Base-by-base conservation (phyloP, 92 coral and sea anemone genomes). In the Epizoanthus stellaris region DNA sequence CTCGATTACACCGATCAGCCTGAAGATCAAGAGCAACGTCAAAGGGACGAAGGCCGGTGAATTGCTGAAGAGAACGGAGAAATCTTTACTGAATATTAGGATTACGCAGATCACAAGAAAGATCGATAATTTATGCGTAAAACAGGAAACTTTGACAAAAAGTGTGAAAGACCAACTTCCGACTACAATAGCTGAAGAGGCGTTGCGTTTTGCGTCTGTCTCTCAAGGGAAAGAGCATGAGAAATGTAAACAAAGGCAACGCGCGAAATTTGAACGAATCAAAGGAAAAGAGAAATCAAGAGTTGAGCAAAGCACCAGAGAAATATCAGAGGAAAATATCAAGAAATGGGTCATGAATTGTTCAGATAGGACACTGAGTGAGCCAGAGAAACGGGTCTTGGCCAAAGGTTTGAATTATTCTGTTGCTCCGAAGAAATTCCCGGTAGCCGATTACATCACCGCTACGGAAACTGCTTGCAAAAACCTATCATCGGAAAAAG, bases 321-420 rank as follows among this genome's bases (percentile, higher is more conserved):
- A 61, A 61, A 61, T 61, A 61, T 61, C 66, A 15, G 66, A 61
- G 66, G 20, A 61, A 61, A 61, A 61, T 19, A 61, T 61, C 17
- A 61, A 17, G 20, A n/a, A 61, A 61, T 61, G 20, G 20, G 66
- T 61, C 21, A 61, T 61, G 66, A 61, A 61, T 15, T 61, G 66
- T 2, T 61, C 20, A 15, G 66, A 61, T 19, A 61, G 66, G 66
- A 61, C 66, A 61, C 66, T 61, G 66, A 61, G 66, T 61, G 66
- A 61, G 66, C 21, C 66, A 61, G 66, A 61, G 21, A 61, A 61
- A 17, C 66, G 75, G 54, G 54, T 70, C 39, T 70, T 40, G 75
- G 75, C 75, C 75, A 70, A 70, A 70, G 75, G 75, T 70, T 70
- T 70, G 75, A 70, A 70, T 70, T 70, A 70, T 70, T 70, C 75